Percentiles rank a stretch among this genome's conserved stretches.
Conservation (phyloP, 2,797 vertebrate species). For the Hydrolagus colliei region DNA sequence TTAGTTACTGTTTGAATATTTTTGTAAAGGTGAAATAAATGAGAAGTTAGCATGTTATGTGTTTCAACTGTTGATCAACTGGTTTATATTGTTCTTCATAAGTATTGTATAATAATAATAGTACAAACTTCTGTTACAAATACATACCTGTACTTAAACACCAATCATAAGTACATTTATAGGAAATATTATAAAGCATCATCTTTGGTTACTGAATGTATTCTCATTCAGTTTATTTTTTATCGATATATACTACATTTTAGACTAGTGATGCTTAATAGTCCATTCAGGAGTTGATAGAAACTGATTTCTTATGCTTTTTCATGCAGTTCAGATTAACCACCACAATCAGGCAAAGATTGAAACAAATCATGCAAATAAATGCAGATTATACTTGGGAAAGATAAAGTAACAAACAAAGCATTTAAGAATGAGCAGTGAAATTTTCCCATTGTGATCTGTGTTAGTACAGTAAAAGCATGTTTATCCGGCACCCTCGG, state of each 20-base stretch:
- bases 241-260: not conserved
- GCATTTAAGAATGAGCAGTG: not conserved
- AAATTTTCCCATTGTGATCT: not conserved
- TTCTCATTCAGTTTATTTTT: not conserved
- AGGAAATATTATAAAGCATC: conserved; percentile 1
- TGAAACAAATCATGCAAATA: not conserved
- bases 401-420: not conserved
- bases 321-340: not conserved
- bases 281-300: not conserved
- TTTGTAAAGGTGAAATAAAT: not conserved
- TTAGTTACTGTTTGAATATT: not conserved
- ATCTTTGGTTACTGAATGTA: not conserved
- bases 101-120: not conserved
- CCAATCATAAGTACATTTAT: not conserved
- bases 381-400: not conserved
- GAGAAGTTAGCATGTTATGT: not conserved
- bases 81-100: not conserved
- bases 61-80: not conserved
- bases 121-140: too few relatives aligned
- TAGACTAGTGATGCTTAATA: not conserved
- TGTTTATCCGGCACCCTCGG: too few relatives aligned
- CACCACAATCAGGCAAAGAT: not conserved
- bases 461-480: too few relatives aligned
- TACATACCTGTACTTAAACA: not conserved
- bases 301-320: not conserved